Evolutionary conservation across 2,113 vertebrate genomes (phyloP), one percentile per base, ranked within the genome.

Genomic region (Saguinus imperator): DNA sequence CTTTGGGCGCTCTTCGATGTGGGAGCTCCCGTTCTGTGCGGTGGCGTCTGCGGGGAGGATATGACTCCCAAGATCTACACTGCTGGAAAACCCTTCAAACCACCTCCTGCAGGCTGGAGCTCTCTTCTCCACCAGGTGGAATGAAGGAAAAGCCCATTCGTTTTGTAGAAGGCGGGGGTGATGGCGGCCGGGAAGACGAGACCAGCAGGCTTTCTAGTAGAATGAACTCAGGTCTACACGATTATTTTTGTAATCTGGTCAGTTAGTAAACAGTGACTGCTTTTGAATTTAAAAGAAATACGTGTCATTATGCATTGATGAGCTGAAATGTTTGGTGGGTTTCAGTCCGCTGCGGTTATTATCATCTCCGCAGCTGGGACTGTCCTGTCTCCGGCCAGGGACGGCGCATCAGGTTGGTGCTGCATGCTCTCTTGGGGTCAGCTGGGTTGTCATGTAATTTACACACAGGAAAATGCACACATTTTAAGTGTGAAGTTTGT

Each of bases 141-240:
- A 99, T 99, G 99, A 99, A 99, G 98, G 14, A 99, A 99, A 99
- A 99, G 98, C 99, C 99, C 0, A 99, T 98, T 73, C 99, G 99
- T 98, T 99, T 99, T 12, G 99, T 99, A 94, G 99, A 99, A 98
- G 99, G 99, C 93, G 99, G 99, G 12, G 99, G 99, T 87, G 99
- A 99, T 95, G 99, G 99, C 52, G 99, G 99, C 98, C 98, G 99
- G 98, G 99, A 99, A 98, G 99, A 99, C 95, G 99, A 99, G 98
- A 99, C 99, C 98, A 99, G 99, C 99, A 99, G 99, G 97, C 98
- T 99, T 95, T 98, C 99, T 98, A 98, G 57, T 18, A 76, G 81
- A n/a, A 37, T 16, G 20, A 29, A 10, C 7, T 16, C 6, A 40
- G 29, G 5, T 9, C 3, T 23, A 17, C 21, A 21, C 18, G 57